A percentile compares a stretch with the other conserved stretches of the same genome.
Conservation (phyloP, 35 echinoderm and acorn worm genomes). For the Patiria miniata region DNA sequence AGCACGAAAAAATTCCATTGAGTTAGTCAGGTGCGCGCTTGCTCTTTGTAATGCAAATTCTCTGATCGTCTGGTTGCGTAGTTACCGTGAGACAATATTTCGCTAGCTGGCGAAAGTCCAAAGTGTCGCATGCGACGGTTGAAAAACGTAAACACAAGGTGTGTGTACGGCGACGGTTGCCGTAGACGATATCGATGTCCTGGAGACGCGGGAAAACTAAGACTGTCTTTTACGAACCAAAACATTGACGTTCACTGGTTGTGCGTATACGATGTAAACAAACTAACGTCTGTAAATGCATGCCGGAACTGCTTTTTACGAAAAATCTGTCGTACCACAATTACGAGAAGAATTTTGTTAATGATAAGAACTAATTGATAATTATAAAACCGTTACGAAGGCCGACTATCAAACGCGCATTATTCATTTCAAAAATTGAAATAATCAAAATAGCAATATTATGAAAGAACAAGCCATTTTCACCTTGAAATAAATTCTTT, state of each 20-base stretch:
- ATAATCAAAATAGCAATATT: no score
- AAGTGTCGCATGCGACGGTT: constrained; percentile 1
- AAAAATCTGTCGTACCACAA: no score
- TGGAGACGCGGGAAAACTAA: constrained; percentile 11
- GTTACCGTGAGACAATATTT: neutral
- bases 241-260: neutral
- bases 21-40: no score
- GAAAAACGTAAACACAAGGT: constrained; percentile 1
- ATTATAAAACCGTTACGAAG: no score
- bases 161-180: constrained; percentile 7
- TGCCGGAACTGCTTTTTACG: constrained; percentile 20
- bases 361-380: no score
- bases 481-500: no score
- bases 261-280: neutral
- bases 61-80: neutral
- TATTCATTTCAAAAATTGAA: no score
- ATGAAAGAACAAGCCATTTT: no score
- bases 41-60: neutral
- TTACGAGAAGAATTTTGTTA: no score
- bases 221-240: neutral
- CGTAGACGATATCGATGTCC: constrained; percentile 16
- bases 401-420: no score
- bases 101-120: constrained; percentile 6
- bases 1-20: no score
- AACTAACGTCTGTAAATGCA: neutral